Evolutionary conservation across 1,140 invertebrate genomes (phyloP).

Genomic region (Drosophila rufa): DNA sequence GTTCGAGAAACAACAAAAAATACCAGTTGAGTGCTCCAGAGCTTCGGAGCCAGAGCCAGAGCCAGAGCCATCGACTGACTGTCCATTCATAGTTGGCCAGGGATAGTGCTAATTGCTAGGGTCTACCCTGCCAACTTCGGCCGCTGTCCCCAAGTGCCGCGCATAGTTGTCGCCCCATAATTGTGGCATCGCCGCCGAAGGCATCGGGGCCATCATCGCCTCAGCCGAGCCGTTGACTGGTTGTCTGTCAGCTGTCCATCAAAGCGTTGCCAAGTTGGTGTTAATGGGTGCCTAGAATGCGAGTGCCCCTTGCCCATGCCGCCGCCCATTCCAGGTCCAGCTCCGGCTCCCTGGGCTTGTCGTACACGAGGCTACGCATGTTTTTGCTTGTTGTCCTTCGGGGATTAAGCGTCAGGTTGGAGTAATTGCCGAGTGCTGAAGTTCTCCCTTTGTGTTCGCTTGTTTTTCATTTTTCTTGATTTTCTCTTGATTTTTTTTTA

Average conservation of each 20-base stretch:
- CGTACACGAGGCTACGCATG: conserved; percentile 74
- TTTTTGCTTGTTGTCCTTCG: conserved; percentile 82
- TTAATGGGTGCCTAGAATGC: conserved; percentile 82
- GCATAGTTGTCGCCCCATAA: conserved; percentile 82
- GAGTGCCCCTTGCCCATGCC: conserved; percentile 29
- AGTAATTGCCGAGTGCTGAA: conserved; percentile 68
- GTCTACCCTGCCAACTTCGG: conserved; percentile 43
- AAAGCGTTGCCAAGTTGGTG: conserved; percentile 80
- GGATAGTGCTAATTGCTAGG: conserved; percentile 71
- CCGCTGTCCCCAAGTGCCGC: conserved; percentile 74
- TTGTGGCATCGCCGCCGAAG: conserved; percentile 53
- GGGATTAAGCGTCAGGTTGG: conserved; percentile 78
- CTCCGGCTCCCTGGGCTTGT: conserved; percentile 49
- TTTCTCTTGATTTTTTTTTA: conserved; percentile 2
- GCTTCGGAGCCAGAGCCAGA: not conserved
- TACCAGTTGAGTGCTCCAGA: conserved; percentile 31
- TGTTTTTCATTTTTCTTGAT: conserved; percentile 13
- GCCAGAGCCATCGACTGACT: conserved; percentile 4
- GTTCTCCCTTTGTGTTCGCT: conserved; percentile 28
- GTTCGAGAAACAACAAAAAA: conserved; percentile 1
- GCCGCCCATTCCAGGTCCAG: conserved; percentile 18
- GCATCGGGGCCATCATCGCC: conserved; percentile 43
- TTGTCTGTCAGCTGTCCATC: conserved; percentile 81
- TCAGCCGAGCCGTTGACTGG: conserved; percentile 59
- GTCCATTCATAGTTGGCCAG: conserved; percentile 70